Conservation (phyloP, 2,888 invertebrate genomes). For the Acanthosepion lycidas region DNA sequence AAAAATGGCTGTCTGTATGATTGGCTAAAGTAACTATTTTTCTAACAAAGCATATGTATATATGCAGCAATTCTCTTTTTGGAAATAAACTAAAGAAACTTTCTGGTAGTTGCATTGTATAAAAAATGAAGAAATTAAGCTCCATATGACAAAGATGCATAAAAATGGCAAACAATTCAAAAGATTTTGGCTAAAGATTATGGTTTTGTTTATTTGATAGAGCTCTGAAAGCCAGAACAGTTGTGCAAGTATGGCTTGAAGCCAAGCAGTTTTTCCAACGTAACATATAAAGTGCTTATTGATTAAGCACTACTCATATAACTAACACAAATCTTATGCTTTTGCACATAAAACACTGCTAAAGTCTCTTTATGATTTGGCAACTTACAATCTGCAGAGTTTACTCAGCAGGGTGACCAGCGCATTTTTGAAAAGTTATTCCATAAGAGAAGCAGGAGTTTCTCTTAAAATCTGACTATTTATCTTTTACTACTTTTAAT, state of each 20-base stretch:
- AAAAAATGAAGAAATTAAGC: neutral
- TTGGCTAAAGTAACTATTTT: too few relatives aligned
- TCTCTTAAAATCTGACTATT: neutral
- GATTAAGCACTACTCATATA: neutral
- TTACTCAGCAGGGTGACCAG: neutral
- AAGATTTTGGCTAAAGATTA: neutral
- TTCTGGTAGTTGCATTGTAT: neutral
- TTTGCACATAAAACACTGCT: slow-evolving; percentile 33
- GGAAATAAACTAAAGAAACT: neutral
- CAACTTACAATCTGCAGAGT: neutral
- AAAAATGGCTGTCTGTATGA: too few relatives aligned
- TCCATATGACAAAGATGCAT: neutral
- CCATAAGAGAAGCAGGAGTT: neutral
- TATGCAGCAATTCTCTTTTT: too few relatives aligned
- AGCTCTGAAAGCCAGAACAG: neutral
- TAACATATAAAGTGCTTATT: neutral
- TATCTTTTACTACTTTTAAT: neutral
- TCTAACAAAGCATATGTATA: too few relatives aligned
- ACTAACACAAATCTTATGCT: slow-evolving; percentile 33
- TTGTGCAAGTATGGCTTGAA: neutral
- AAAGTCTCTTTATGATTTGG: neutral
- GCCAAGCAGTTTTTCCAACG: neutral
- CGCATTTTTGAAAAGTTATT: neutral
- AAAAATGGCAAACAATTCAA: neutral
- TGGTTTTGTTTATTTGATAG: neutral